Percentiles rank a stretch among this genome's conserved stretches.
Evolutionary conservation across 2,797 vertebrate genomes (phyloP).

Genomic region (Lerista edwardsae): DNA sequence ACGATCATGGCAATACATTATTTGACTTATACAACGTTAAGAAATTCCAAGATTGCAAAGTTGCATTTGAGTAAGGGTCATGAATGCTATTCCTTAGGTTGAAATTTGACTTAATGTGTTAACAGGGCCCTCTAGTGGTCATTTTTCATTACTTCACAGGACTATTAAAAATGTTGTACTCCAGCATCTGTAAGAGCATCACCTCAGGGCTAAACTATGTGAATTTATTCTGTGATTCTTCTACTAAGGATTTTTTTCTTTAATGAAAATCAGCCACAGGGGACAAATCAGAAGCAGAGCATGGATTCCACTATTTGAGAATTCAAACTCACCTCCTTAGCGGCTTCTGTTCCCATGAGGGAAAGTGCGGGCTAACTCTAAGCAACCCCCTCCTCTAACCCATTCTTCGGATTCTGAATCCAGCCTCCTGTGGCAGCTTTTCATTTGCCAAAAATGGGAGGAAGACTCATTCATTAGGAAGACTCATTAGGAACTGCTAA

Average conservation of each 20-base stretch:
- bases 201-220: neutral
- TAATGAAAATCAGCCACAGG: neutral
- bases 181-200: neutral
- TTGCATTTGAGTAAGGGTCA: neutral
- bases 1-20: no score
- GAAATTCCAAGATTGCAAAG: neutral
- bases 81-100: neutral
- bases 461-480: no score
- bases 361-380: no score
- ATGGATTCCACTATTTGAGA: neutral
- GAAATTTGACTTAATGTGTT: neutral
- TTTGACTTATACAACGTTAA: no score
- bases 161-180: neutral
- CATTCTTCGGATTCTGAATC: no score
- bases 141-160: neutral
- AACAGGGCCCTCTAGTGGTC: constrained; percentile 18
- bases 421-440: neutral
- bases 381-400: neutral
- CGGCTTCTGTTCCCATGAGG: neutral
- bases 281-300: neutral
- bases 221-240: neutral
- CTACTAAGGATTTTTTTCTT: neutral
- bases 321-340: neutral
- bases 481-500: no score
- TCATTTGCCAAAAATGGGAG: neutral